These are phyloP conservation scores for Melospiza melodia DNA, from an alignment of 2,113 vertebrate genomes.

Conservation along the genomic window DNA sequence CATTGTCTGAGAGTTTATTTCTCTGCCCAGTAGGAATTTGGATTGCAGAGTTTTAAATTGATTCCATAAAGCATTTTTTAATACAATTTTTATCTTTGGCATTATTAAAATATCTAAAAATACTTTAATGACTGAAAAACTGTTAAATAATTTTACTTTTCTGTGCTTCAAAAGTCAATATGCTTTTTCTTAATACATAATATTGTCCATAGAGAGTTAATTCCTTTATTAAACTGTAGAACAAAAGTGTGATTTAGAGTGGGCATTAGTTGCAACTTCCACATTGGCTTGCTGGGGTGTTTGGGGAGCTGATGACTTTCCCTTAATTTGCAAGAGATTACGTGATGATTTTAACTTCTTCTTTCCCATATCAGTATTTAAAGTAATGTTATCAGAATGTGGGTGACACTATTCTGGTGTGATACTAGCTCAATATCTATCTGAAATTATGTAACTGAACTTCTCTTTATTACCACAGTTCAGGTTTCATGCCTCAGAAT, in stretches of 20 bases:
- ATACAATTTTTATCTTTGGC: neutral
- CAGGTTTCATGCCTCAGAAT: neutral
- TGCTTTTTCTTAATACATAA: neutral
- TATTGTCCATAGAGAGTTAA: neutral
- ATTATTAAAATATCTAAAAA: neutral
- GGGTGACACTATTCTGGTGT: neutral
- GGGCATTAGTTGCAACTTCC: neutral
- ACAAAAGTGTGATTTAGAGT: neutral
- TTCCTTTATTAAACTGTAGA: neutral
- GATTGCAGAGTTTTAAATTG: neutral
- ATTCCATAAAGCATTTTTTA: neutral
- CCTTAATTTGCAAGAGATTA: neutral
- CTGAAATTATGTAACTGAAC: neutral
- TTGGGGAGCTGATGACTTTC: neutral
- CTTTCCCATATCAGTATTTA: neutral
- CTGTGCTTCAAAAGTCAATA: neutral
- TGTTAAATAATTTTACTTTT: neutral
- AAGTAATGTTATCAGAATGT: neutral
- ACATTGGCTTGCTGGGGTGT: neutral
- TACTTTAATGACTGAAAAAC: neutral
- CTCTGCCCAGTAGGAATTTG: neutral
- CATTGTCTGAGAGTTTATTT: neutral
- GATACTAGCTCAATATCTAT: neutral
- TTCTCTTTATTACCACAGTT: neutral
- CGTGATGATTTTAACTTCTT: neutral